Evolutionary conservation across 2,113 vertebrate species (phyloP).

Genomic region (Perognathus longimembris): DNA sequence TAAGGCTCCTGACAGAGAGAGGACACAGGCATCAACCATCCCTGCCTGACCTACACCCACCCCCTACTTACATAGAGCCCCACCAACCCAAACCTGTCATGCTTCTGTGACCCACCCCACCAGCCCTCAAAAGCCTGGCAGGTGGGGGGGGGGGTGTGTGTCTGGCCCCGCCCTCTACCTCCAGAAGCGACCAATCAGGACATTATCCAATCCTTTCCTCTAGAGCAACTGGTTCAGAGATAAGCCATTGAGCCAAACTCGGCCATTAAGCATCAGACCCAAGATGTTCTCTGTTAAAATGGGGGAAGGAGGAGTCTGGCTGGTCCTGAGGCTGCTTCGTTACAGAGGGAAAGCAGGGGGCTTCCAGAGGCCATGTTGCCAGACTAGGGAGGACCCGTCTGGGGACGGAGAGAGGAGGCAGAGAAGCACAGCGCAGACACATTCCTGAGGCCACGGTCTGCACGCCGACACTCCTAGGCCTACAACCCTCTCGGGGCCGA

Average conservation of each 20-base stretch:
- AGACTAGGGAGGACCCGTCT: neutral
- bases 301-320: neutral
- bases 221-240: neutral
- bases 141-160: neutral
- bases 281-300: neutral
- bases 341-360: accelerated
- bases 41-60: neutral
- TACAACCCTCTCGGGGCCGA: conserved; percentile 11
- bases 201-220: neutral
- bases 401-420: neutral
- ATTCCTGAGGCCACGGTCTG: neutral
- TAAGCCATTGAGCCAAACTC: neutral
- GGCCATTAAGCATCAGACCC: neutral
- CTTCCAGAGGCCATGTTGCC: neutral
- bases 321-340: neutral
- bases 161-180: neutral
- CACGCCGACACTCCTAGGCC: neutral
- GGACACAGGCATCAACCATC: neutral
- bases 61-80: neutral
- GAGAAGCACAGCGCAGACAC: neutral
- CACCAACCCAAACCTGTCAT: neutral
- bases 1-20: neutral
- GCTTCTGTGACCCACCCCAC: neutral
- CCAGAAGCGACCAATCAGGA: neutral
- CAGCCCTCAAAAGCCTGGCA: too few species aligned